phyloP scores from a whole-genome alignment of 2,888 invertebrate species.

The Metallyticus violacea region DNA sequence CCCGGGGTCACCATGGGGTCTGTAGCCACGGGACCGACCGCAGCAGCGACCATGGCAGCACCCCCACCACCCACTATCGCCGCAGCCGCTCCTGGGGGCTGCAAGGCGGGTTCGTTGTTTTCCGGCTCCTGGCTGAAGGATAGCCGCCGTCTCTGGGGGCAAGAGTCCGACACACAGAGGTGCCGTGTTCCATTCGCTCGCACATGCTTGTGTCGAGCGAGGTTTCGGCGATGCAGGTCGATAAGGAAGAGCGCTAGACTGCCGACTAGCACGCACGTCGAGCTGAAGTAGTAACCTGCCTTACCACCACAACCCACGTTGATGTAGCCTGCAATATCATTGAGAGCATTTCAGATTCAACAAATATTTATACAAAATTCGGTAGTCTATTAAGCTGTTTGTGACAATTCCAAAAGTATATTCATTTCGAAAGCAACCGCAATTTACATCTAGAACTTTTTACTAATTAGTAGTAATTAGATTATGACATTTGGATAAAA shows the following conservation, averaged over 20 bases:
- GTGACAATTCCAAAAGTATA: too few species aligned
- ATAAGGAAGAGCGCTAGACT: slow-evolving; percentile 77
- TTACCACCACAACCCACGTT: slow-evolving; percentile 74
- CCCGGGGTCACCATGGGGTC: not conserved
- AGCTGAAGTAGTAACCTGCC: slow-evolving; percentile 81
- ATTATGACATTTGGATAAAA: too few species aligned
- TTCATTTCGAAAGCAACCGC: too few species aligned
- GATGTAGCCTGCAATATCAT: slow-evolving; percentile 70
- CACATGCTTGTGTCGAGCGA: slow-evolving; percentile 68
- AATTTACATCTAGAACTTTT: too few species aligned
- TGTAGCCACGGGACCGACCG: not conserved
- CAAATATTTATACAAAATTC: too few species aligned
- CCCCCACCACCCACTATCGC: slow-evolving; percentile 45
- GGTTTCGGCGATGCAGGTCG: slow-evolving; percentile 70
- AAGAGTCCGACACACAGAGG: slow-evolving; percentile 55
- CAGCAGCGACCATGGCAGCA: slow-evolving; percentile 50
- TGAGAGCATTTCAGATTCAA: too few species aligned
- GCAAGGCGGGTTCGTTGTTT: slow-evolving; percentile 11
- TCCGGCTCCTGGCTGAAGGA: slow-evolving; percentile 58
- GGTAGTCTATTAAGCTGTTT: too few species aligned
- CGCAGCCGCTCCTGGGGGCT: slow-evolving; percentile 16
- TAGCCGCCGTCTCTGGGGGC: slow-evolving; percentile 55
- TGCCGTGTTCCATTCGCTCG: slow-evolving; percentile 56
- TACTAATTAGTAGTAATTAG: too few species aligned
- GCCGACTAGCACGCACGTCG: slow-evolving; percentile 72